Evolutionary conservation across 2,888 invertebrate genomes (phyloP).

Genomic region (Bombylius major): DNA sequence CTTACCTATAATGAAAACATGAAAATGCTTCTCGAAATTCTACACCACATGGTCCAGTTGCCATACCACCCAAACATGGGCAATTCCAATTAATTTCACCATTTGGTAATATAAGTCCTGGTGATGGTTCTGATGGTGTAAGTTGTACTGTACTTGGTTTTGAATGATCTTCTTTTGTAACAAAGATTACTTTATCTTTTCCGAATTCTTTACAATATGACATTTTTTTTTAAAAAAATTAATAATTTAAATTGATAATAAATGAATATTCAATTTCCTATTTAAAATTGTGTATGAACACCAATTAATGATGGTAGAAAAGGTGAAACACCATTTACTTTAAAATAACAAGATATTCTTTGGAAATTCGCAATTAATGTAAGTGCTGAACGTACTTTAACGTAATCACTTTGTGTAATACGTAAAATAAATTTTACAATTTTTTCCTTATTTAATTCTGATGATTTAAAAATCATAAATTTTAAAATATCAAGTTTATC

Average conservation of each 20-base stretch:
- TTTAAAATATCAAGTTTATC: slow-evolving; percentile 43
- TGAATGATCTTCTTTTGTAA: slow-evolving; percentile 64
- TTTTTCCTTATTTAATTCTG: slow-evolving; percentile 30
- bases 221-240: slow-evolving; percentile 26
- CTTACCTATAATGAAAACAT: slow-evolving; percentile 76
- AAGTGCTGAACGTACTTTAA: slow-evolving; percentile 45
- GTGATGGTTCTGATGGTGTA: slow-evolving; percentile 59
- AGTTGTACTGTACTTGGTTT: slow-evolving; percentile 55
- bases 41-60: slow-evolving; percentile 87
- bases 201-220: slow-evolving; percentile 43
- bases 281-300: slow-evolving; percentile 7
- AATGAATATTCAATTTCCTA: too few relatives aligned
- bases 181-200: slow-evolving; percentile 75
- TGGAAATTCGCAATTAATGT: slow-evolving; percentile 41
- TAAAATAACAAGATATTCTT: slow-evolving; percentile 41
- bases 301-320: slow-evolving; percentile 32
- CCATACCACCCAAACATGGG: slow-evolving; percentile 95
- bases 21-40: slow-evolving; percentile 90
- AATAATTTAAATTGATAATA: slow-evolving; percentile 4
- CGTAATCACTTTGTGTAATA: slow-evolving; percentile 40
- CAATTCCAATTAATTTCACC: slow-evolving; percentile 96
- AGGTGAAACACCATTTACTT: slow-evolving; percentile 41
- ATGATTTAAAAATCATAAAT: slow-evolving; percentile 38
- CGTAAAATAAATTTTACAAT: slow-evolving; percentile 35
- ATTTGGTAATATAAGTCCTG: slow-evolving; percentile 68